Base-by-base conservation (phyloP, 2,888 invertebrate genomes). In the Volucella inflata region DNA sequence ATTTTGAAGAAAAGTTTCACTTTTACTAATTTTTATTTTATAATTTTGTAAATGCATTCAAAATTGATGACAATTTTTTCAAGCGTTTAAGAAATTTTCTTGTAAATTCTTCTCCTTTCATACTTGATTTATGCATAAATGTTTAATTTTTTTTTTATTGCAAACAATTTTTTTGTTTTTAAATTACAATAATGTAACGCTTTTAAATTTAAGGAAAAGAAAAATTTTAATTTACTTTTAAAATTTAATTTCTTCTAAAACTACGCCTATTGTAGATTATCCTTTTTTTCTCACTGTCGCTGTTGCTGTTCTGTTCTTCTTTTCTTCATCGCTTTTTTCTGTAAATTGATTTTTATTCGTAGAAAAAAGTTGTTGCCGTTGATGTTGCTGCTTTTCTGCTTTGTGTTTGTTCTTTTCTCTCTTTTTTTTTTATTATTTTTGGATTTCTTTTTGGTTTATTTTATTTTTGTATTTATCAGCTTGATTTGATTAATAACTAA, bases 191-290 rank as follows among this genome's bases (percentile, higher is more conserved):
- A 70, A 74, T 40, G 17, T 38, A 53, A 64, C 17, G n/a, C 53
- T 62, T 62, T 74, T 64, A 68, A 57, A 36, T 44, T 67, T 46
- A 44, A 70, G 64, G 42, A 74, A 38, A 59, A 64, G 60, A 65
- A 51, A 38, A 48, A 38, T 16, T 64, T 70, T 79, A 30, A 30
- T 30, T 30, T 30, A 6, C 30, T 30, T 30, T 53, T 62, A 71
- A 79, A 75, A 70, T 65, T 40, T 30, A 30, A 30, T 36, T 76
- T 65, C 75, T 75, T 75, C 57, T 67, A 50, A 84, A 80, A 76
- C 84, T 84, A 80, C 84, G 84, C 84, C 84, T 84, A 59, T 36
- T 75, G 75, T 84, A 80, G 84, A 84, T 76, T 74, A 71, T 84
- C 79, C 68, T 79, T 79, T 74, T n/a, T 57, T 16, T 59, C 40